phyloP scores from a whole-genome alignment of 2,888 invertebrate genomes.

The Tetragonisca angustula region DNA sequence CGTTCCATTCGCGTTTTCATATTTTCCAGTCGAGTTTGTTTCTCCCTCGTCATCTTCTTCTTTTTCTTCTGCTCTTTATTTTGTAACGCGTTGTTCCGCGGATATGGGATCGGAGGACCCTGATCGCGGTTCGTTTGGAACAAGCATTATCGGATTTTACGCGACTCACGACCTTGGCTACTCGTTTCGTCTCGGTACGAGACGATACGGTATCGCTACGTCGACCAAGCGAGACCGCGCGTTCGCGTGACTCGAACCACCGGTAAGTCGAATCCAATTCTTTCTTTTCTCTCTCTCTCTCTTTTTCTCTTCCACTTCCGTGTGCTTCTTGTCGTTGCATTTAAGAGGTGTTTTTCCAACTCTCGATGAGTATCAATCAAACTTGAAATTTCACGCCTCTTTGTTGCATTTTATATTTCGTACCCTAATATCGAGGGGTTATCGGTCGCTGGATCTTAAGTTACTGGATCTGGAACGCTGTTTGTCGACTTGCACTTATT shows the following conservation, averaged over 20 bases:
- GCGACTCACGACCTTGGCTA: conserved; percentile 53
- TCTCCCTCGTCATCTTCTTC: not conserved
- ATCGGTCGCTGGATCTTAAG: too few species aligned
- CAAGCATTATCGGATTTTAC: conserved; percentile 58
- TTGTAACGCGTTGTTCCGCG: not conserved
- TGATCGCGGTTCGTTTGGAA: conserved; percentile 10
- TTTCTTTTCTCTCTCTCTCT: not conserved
- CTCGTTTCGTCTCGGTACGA: conserved; percentile 15
- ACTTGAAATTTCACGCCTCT: too few species aligned
- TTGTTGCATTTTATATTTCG: too few species aligned
- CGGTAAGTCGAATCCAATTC: not conserved
- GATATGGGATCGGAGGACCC: not conserved
- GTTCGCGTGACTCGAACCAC: conserved; percentile 41
- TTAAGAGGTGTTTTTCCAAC: too few species aligned
- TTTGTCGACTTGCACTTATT: too few species aligned
- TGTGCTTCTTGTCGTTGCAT: too few species aligned
- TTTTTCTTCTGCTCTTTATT: not conserved
- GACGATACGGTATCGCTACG: conserved; percentile 45
- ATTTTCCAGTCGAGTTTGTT: conserved; percentile 25
- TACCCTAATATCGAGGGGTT: too few species aligned
- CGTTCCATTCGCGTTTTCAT: conserved; percentile 1
- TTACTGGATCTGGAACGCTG: too few species aligned
- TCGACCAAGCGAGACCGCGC: conserved; percentile 20
- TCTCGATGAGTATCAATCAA: too few species aligned
- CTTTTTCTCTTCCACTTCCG: not conserved